Conservation (phyloP, 2,888 invertebrate species). For the Diaphora mendica region DNA sequence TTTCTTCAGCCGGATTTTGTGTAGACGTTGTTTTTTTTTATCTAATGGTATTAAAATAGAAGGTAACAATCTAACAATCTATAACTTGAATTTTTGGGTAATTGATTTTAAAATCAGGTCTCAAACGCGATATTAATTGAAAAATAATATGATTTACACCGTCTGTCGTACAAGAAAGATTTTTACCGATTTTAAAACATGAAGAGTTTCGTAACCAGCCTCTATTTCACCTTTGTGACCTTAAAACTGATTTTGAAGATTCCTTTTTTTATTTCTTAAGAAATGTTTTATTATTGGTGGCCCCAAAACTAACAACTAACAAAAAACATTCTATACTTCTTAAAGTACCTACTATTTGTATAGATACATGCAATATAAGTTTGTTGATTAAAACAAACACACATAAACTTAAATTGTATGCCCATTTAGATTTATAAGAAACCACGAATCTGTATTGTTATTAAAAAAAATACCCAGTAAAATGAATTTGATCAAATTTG, state of each 20-base stretch:
- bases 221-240: too few species aligned
- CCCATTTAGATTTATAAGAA: not conserved
- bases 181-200: too few species aligned
- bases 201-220: too few species aligned
- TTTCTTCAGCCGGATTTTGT: not conserved
- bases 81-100: not conserved
- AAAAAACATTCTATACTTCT: not conserved
- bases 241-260: too few species aligned
- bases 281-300: too few species aligned
- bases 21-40: not conserved
- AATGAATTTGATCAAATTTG: constrained; percentile 38
- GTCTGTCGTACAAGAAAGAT: too few species aligned
- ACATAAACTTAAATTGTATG: not conserved
- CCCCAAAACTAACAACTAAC: not conserved
- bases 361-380: too few species aligned
- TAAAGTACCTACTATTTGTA: too few species aligned
- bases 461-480: constrained; percentile 22
- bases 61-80: not conserved
- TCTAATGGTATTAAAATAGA: not conserved
- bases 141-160: too few species aligned
- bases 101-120: not conserved
- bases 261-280: too few species aligned
- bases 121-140: not conserved
- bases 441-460: not conserved
- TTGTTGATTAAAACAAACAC: too few species aligned